A percentile compares a stretch with the other conserved stretches of the same genome.
Evolutionary conservation across 1,140 invertebrate species (phyloP).

Genomic region (Pseudomyrmex pallidus): DNA sequence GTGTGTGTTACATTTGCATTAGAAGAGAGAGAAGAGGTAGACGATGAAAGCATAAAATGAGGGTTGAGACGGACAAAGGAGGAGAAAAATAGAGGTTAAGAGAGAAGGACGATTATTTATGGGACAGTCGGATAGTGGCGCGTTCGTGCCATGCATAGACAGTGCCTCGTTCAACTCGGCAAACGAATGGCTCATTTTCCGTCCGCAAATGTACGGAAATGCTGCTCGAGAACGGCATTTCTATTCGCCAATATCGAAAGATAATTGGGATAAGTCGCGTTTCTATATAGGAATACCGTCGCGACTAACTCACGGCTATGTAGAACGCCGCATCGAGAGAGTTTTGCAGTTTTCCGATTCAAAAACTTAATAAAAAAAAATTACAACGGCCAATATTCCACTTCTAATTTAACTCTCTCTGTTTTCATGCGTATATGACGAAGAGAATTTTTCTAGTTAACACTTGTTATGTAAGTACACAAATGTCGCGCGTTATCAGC

Average conservation of each 20-base stretch:
- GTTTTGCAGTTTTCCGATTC: background rate
- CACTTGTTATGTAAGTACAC: background rate
- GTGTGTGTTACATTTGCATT: slow-evolving; percentile 18
- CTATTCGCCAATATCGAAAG: slow-evolving; percentile 80
- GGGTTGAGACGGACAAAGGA: slow-evolving; percentile 43
- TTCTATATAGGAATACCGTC: slow-evolving; percentile 79
- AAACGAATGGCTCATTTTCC: slow-evolving; percentile 80
- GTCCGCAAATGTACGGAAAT: slow-evolving; percentile 81
- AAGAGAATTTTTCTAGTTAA: background rate
- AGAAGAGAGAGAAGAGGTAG: slow-evolving; percentile 51
- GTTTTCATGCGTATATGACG: background rate
- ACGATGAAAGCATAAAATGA: slow-evolving; percentile 72
- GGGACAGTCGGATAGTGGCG: slow-evolving; percentile 75
- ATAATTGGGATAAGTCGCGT: slow-evolving; percentile 74
- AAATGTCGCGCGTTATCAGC: background rate
- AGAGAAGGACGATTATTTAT: slow-evolving; percentile 80
- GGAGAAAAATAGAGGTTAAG: slow-evolving; percentile 29
- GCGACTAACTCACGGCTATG: slow-evolving; percentile 3
- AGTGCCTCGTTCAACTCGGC: slow-evolving; percentile 77
- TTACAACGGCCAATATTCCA: background rate
- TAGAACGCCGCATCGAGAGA: background rate
- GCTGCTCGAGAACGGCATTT: slow-evolving; percentile 79
- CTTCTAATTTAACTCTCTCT: background rate
- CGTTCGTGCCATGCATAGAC: slow-evolving; percentile 83
- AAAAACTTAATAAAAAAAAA: background rate